Evolutionary conservation across 1,140 invertebrate species (phyloP), one percentile per base, ranked within the genome.

Genomic region (Grapholita molesta): DNA sequence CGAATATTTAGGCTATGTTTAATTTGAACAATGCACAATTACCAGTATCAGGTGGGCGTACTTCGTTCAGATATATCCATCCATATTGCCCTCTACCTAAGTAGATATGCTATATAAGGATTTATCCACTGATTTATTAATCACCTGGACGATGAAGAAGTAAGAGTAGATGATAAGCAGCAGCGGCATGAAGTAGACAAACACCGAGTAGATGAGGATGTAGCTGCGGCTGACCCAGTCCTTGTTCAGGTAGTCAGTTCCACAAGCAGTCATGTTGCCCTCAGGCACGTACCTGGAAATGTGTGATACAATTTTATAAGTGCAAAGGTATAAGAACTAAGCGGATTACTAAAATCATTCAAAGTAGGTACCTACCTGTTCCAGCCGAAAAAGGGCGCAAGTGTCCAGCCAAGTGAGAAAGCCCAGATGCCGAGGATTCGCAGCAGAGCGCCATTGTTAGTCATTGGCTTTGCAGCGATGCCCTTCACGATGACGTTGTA

Each of bases 401-500:
- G 70, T 64, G 95, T 95, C 95, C 95, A 96, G 53, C 92, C 92
- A 48, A 94, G 86, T 4, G 95, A 93, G 87, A 95, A 95, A 0
- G 91, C 67, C 96, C 96, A 97, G 57, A 96, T 94, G 15, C 93
- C 92, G 3, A 96, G 80, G 21, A 96, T 95, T 78, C 95, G 93
- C 5, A 95, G 77, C 68, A 96, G 85, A 35, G 95, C 95, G 74
- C 94, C 93, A 53, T 94, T 94, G 76, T 94, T 94, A 38, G 94
- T 95, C 89, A 96, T 87, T 21, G 95, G 95, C 70, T 93, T 94
- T 2, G 93, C 95, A 9, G 94, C 93, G 75, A 96, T 93, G 77
- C 95, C 93, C 83, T 96, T 96, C 30, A 97, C 96, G 83, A 98
- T 97, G 55, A 97, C 96, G 80, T 97, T 96, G 93, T 97, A 97